Percentiles rank a stretch among this genome's conserved stretches.
These are phyloP conservation scores for Lacanobia wlatinum DNA, from an alignment of 2,888 invertebrate genomes.

Conservation along the genomic window DNA sequence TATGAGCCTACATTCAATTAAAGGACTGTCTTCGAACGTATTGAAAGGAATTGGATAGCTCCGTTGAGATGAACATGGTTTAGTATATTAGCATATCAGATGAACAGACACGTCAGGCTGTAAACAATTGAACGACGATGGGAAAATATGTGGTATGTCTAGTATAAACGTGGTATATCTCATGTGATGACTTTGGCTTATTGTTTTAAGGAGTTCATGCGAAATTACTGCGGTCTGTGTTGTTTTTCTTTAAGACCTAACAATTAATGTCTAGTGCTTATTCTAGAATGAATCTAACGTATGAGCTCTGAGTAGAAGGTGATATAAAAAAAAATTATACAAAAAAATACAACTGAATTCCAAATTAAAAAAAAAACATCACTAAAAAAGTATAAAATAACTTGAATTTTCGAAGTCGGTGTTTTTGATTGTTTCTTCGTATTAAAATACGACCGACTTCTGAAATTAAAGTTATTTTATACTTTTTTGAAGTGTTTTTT, in stretches of 20 bases:
- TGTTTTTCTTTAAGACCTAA: background rate
- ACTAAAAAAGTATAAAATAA: no score
- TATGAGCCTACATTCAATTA: slow-evolving; percentile 81
- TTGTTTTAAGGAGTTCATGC: slow-evolving; percentile 14
- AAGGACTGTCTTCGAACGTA: slow-evolving; percentile 72
- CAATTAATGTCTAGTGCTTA: background rate
- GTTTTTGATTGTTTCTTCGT: no score
- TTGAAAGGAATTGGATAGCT: slow-evolving; percentile 66
- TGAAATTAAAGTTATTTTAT: no score
- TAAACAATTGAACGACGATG: slow-evolving; percentile 58
- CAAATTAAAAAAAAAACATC: no score
- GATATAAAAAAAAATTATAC: background rate
- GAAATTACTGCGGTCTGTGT: background rate
- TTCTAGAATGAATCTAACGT: background rate
- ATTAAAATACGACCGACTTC: no score
- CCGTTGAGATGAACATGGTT: slow-evolving; percentile 58
- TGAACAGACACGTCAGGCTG: slow-evolving; percentile 53
- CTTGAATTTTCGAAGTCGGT: no score
- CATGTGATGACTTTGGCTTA: slow-evolving; percentile 10
- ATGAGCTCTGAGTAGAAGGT: background rate
- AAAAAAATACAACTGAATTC: no score
- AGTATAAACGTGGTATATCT: slow-evolving; percentile 36
- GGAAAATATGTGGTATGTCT: slow-evolving; percentile 20
- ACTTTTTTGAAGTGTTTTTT: no score
- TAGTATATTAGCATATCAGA: slow-evolving; percentile 65